Conservation (phyloP, 2,888 invertebrate genomes). For the Galerucella pusilla region DNA sequence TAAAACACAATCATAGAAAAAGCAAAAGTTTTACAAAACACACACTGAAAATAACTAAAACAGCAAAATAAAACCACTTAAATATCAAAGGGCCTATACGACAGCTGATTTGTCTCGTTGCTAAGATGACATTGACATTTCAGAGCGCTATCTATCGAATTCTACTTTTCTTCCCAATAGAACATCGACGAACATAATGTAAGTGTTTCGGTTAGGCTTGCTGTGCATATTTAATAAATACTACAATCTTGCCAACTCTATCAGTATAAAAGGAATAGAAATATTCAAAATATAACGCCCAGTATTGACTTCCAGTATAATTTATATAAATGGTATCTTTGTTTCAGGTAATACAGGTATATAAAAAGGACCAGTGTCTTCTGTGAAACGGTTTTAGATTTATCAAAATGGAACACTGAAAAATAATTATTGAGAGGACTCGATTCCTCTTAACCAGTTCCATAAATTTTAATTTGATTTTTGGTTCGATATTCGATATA, state of each 20-base stretch:
- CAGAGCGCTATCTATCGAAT: too few relatives aligned
- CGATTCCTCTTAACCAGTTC: conserved; percentile 47
- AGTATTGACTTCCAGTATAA: conserved; percentile 42
- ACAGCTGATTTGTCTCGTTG: too few relatives aligned
- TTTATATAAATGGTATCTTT: conserved; percentile 45
- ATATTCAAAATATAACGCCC: conserved; percentile 7
- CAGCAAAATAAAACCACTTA: too few relatives aligned
- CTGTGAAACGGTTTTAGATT: conserved; percentile 46
- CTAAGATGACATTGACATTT: too few relatives aligned
- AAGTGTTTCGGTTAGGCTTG: not conserved
- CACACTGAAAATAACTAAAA: too few relatives aligned
- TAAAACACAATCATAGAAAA: too few relatives aligned
- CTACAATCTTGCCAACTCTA: not conserved
- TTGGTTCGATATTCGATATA: conserved; percentile 22
- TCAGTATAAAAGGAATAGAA: conserved; percentile 17
- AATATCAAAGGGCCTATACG: too few relatives aligned
- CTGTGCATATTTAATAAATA: not conserved
- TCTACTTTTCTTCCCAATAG: too few relatives aligned
- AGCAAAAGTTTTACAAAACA: too few relatives aligned
- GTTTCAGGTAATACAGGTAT: conserved; percentile 34
- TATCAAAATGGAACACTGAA: conserved; percentile 42
- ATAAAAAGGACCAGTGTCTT: conserved; percentile 45
- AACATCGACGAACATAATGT: not conserved
- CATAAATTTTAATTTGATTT: conserved; percentile 45
- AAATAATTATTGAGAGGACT: conserved; percentile 47